Base-by-base conservation (phyloP, 2,797 vertebrate species). In the Spizella passerina region DNA sequence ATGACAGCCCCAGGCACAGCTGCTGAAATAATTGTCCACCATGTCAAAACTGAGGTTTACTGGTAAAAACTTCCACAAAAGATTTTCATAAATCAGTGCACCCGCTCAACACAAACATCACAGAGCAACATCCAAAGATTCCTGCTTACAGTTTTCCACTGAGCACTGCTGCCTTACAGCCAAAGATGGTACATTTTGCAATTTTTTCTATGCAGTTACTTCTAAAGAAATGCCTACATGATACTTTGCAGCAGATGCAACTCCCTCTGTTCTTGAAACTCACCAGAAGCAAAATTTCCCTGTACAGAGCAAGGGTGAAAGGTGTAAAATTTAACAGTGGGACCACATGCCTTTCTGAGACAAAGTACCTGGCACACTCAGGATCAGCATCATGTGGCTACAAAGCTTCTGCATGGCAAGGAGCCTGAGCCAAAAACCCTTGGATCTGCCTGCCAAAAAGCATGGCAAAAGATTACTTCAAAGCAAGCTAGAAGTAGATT, bases 341-440 rank as follows among this genome's bases (percentile, higher is more conserved):
- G 32, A 81, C 18, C 32, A 27, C 9, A 6, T 18, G 43, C 38
- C n/a, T 70, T 66, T 41, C 46, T 57, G 36, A 47, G 55, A 78
- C 57, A 57, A 73, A 73, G 72, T 22, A 77, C 65, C 64, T 73
- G 73, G 81, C 57, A 83, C 34, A 1, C 39, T 73, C 39, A 21
- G 64, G n/a, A 81, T 32, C 59, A 61, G 76, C 64, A 76, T 68
- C 56, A 39, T 9, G 21, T 59, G 86, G 38, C 50, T 75, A 52
- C 53, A 82, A 77, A 92, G 77, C 86, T 82, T 55, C 49, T 83
- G 69, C 72, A 92, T 68, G 72, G 61, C 77, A 92, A 88, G 69
- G 10, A 88, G 24, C 36, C 29, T 0, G 17, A 86, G 78, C 71
- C 60, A 61, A 82, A 63, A 76, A 30, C 9, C 27, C 75, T 76